These are phyloP conservation scores for Dicrostonyx torquatus DNA, from an alignment of 2,797 vertebrate species.

Conservation along the genomic window DNA sequence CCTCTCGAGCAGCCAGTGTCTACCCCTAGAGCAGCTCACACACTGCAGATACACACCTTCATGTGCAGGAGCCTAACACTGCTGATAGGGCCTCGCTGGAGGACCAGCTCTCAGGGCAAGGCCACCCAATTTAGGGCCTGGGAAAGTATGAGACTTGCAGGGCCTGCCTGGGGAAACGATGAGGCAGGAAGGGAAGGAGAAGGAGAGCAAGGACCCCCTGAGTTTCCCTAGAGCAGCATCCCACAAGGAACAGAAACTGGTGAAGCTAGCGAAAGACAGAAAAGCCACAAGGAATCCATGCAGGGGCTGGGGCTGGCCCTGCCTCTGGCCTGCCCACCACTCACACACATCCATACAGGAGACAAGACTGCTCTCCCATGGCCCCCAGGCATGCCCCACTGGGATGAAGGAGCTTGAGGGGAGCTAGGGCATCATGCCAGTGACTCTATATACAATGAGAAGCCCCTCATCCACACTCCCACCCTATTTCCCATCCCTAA, in stretches of 20 bases:
- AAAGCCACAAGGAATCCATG: constrained; percentile 84
- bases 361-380: constrained; percentile 75
- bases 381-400: constrained; percentile 81
- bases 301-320: constrained; percentile 82
- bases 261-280: constrained; percentile 79
- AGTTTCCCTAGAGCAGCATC: constrained; percentile 75
- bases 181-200: constrained; percentile 55
- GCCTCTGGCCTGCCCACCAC: constrained; percentile 73
- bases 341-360: constrained; percentile 79
- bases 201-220: constrained; percentile 75
- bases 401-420: constrained; percentile 62
- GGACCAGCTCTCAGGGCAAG: constrained; percentile 81
- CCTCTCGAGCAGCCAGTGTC: constrained; percentile 40
- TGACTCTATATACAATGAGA: constrained; percentile 84
- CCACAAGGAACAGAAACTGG: constrained; percentile 78
- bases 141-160: constrained; percentile 65
- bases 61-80: constrained; percentile 70
- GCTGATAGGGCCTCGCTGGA: constrained; percentile 79
- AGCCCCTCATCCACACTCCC: constrained; percentile 80
- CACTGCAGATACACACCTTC: constrained; percentile 56
- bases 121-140: constrained; percentile 71
- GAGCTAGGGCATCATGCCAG: constrained; percentile 83
- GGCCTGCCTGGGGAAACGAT: constrained; percentile 63
- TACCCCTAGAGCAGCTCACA: constrained; percentile 51
- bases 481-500: constrained; percentile 73